Conservation (phyloP, 1,140 invertebrate species). For the Hestina assimilis region DNA sequence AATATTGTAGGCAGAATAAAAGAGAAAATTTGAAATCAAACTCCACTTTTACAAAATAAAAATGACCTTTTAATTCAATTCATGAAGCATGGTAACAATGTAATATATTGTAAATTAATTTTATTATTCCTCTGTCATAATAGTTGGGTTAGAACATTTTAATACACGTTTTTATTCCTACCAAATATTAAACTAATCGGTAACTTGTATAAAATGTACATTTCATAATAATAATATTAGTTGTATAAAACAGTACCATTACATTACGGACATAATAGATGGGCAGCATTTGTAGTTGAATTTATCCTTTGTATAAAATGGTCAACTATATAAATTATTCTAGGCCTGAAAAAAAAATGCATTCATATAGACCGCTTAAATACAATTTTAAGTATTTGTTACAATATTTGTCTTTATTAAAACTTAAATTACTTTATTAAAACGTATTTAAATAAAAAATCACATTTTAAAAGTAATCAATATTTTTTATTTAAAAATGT, state of each 20-base stretch:
- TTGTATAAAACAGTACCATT: constrained; percentile 75
- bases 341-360: constrained; percentile 60
- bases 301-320: constrained; percentile 66
- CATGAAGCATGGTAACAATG: constrained; percentile 75
- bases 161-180: constrained; percentile 66
- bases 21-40: constrained; percentile 45
- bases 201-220: constrained; percentile 78
- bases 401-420: too few relatives aligned
- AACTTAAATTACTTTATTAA: too few relatives aligned
- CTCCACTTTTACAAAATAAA: constrained; percentile 70
- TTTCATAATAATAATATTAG: constrained; percentile 68
- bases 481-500: too few relatives aligned
- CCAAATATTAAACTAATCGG: constrained; percentile 73
- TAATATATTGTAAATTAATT: constrained; percentile 74
- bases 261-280: constrained; percentile 64
- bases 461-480: too few relatives aligned
- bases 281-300: constrained; percentile 65
- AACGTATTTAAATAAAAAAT: too few relatives aligned
- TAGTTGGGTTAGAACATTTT: constrained; percentile 71
- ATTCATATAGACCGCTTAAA: too few relatives aligned
- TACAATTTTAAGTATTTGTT: too few relatives aligned
- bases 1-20: constrained; percentile 21
- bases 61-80: constrained; percentile 77
- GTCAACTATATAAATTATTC: constrained; percentile 64
- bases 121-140: constrained; percentile 66